Conservation (phyloP, 2,113 vertebrate species). For the Gadus chalcogrammus region DNA sequence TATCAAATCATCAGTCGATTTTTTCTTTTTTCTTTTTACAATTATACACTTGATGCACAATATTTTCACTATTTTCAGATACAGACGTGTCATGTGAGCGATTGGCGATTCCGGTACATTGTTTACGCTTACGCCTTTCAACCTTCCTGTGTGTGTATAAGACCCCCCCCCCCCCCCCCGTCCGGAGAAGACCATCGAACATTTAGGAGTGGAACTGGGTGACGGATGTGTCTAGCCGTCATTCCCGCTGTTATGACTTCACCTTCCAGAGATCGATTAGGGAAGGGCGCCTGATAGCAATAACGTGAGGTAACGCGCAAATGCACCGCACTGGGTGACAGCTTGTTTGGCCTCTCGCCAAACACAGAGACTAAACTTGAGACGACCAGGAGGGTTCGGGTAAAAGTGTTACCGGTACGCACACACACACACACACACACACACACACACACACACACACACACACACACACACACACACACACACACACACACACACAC, state of each 20-base stretch:
- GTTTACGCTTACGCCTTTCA: too few species aligned
- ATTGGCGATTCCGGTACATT: too few species aligned
- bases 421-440: conserved; percentile 12
- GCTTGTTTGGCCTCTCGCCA: not conserved
- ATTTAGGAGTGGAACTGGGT: too few species aligned
- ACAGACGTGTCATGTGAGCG: too few species aligned
- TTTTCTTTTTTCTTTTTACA: too few species aligned
- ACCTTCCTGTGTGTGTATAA: too few species aligned
- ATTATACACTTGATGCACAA: too few species aligned
- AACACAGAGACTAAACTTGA: not conserved
- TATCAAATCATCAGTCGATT: too few species aligned
- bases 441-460: conserved; percentile 17
- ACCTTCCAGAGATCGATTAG: not conserved
- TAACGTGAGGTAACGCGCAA: not conserved
- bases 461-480: conserved; percentile 7
- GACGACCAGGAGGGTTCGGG: not conserved
- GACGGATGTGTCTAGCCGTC: too few species aligned
- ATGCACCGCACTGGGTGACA: not conserved
- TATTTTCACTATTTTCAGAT: too few species aligned
- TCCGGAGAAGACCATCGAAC: too few species aligned
- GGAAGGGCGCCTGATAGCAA: not conserved
- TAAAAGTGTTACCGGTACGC: not conserved
- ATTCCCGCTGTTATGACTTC: not conserved
- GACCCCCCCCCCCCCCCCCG: too few species aligned
- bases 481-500: conserved; percentile 13